phyloP scores from a whole-genome alignment of 2,888 invertebrate species.

The Isoperla grammatica region DNA sequence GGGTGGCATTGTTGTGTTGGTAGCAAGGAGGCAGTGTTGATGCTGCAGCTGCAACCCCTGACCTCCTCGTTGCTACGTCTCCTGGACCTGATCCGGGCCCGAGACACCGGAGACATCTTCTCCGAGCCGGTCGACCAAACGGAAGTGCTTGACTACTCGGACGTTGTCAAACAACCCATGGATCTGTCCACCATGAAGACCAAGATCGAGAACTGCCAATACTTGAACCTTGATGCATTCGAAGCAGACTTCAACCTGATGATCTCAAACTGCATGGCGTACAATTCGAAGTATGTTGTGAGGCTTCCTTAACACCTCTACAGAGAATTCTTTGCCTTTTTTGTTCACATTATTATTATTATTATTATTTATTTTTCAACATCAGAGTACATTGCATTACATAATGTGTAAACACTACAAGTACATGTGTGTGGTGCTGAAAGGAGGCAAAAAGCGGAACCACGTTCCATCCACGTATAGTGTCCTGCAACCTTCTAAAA shows the following conservation, averaged over 20 bases:
- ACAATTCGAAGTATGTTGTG: conserved; percentile 59
- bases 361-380: too few species aligned
- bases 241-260: conserved; percentile 92
- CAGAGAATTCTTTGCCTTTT: too few species aligned
- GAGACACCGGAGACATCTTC: conserved; percentile 84
- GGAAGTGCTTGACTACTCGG: conserved; percentile 66
- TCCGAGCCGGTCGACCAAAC: conserved; percentile 85
- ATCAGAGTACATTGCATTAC: too few species aligned
- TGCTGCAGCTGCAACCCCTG: conserved; percentile 76
- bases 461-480: too few species aligned
- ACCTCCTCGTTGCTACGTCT: conserved; percentile 72
- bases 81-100: conserved; percentile 67
- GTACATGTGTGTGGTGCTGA: too few species aligned
- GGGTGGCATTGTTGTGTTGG: too few species aligned
- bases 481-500: too few species aligned
- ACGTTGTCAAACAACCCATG: conserved; percentile 81
- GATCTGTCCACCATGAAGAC: conserved; percentile 82
- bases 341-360: too few species aligned
- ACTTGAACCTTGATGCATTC: conserved; percentile 68
- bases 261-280: conserved; percentile 91
- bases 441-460: too few species aligned
- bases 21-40: conserved; percentile 70
- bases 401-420: too few species aligned
- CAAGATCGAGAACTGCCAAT: conserved; percentile 63
- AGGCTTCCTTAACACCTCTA: too few species aligned